Conservation (phyloP, 92 coral and sea anemone species). For the Porites rus region DNA sequence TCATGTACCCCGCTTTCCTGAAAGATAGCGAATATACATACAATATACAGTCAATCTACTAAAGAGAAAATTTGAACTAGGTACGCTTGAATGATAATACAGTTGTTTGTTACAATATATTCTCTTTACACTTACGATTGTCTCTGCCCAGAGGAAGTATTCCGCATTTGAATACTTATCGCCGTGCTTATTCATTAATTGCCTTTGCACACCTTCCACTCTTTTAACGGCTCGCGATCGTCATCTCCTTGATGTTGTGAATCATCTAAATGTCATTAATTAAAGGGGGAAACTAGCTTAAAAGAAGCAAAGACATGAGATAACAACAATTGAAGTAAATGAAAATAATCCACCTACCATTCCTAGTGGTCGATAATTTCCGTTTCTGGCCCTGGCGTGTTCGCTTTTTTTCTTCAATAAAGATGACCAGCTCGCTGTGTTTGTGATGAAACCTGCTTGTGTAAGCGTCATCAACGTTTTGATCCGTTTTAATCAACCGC, state of each 20-base stretch:
- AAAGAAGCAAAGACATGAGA: neutral
- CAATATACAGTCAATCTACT: neutral
- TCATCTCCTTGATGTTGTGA: slow-evolving; percentile 1
- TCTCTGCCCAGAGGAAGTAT: slow-evolving; percentile 15
- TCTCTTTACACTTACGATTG: neutral
- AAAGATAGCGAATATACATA: neutral
- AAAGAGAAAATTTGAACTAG: neutral
- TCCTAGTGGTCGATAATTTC: neutral
- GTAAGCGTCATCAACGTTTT: neutral
- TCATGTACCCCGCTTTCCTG: neutral
- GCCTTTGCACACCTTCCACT: neutral
- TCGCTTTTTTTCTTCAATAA: neutral
- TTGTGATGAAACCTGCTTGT: neutral
- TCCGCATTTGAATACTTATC: neutral
- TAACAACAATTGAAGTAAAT: neutral
- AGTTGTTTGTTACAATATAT: neutral
- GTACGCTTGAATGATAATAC: neutral
- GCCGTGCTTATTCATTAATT: neutral
- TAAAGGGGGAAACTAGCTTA: neutral
- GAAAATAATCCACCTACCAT: neutral
- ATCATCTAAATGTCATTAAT: neutral
- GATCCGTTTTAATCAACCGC: neutral
- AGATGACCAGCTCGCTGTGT: neutral
- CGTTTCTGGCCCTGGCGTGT: neutral
- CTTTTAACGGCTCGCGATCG: neutral